Base-by-base conservation (phyloP, 2,797 vertebrate species). In the Poecilia wingei region DNA sequence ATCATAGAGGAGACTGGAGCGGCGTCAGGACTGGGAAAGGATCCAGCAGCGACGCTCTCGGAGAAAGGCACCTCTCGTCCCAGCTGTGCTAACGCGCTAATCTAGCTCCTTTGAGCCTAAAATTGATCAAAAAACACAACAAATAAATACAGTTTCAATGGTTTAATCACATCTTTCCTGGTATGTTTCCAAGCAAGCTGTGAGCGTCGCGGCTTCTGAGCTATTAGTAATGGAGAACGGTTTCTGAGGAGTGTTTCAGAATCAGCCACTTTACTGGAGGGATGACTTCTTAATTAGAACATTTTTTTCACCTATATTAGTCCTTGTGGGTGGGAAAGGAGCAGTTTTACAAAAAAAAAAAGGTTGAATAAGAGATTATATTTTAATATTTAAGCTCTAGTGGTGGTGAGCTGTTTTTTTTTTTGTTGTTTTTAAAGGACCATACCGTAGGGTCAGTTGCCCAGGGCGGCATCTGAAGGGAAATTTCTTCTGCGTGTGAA, bases 71-170 rank as follows among this genome's bases (percentile, higher is more conserved):
- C 85, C 83, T 82, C 87, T 86, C 74, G 72, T 28, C 80, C 77
- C 86, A 87, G 88, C 86, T 90, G 86, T 80, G 84, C 87, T 88
- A 86, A 81, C 61, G 79, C 75, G 82, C 80, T 36, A 68, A n/a
- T 80, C 64, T 25, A 33, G 69, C 70, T 86, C 74, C 72, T 84
- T 82, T 71, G 59, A 91, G 75, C 18, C 47, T 80, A 69, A 75
- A 89, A 90, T 87, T 31, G 69, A 83, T 86, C 82, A 81, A 78
- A 84, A 59, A 51, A 22, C 49, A 51, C 49, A 87, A 82, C 78
- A 83, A 81, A 82, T 84, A 86, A 88, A 79, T 77, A 85, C 71
- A 77, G 76, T 89, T 91, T 89, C 74, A 74, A 84, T 77, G 41
- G 72, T 72, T 83, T 90, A 87, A 91, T 91, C 84, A 85, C 79